A percentile compares a stretch with the other conserved stretches of the same genome.
Conservation (phyloP, 2,888 invertebrate species). For the Leucozona laternaria region DNA sequence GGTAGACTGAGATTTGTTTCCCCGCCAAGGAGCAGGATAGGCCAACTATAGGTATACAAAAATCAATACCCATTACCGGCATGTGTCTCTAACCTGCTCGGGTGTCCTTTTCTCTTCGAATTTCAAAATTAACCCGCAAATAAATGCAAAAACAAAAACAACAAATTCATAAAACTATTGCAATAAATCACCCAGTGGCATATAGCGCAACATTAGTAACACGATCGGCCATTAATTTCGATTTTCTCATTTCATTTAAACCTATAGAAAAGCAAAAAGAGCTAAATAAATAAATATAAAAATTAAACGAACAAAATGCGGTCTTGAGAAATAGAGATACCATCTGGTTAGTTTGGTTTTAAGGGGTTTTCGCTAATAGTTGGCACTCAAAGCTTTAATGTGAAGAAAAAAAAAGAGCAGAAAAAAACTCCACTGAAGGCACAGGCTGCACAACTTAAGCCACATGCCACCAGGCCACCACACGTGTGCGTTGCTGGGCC, state of each 20-base stretch:
- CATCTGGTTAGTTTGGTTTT: conserved; percentile 59
- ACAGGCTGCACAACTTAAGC: conserved; percentile 4
- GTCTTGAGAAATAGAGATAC: conserved; percentile 58
- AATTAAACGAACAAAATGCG: conserved; percentile 44
- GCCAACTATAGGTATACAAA: conserved; percentile 1
- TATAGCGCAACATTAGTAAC: conserved; percentile 75
- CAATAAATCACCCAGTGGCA: conserved; percentile 76
- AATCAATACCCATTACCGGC: conserved; percentile 47
- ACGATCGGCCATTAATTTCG: conserved; percentile 74
- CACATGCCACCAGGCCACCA: too few species aligned
- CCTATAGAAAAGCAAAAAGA: conserved; percentile 8
- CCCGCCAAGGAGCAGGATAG: conserved; percentile 32
- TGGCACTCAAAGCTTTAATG: conserved; percentile 43
- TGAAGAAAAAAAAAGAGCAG: conserved; percentile 8
- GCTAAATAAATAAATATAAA: conserved; percentile 20
- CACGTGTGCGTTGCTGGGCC: conserved; percentile 55
- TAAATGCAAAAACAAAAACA: background rate
- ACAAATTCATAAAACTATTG: conserved; percentile 42
- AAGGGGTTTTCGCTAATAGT: conserved; percentile 44
- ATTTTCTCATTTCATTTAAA: conserved; percentile 69
- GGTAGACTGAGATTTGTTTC: conserved; percentile 21
- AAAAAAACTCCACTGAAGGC: conserved; percentile 17
- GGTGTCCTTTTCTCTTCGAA: conserved; percentile 60
- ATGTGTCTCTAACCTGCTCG: conserved; percentile 37
- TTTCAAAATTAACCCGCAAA: conserved; percentile 21